Evolutionary conservation across 2,888 invertebrate genomes (phyloP), one percentile per base, ranked within the genome.

Genomic region (Drosophila recens): DNA sequence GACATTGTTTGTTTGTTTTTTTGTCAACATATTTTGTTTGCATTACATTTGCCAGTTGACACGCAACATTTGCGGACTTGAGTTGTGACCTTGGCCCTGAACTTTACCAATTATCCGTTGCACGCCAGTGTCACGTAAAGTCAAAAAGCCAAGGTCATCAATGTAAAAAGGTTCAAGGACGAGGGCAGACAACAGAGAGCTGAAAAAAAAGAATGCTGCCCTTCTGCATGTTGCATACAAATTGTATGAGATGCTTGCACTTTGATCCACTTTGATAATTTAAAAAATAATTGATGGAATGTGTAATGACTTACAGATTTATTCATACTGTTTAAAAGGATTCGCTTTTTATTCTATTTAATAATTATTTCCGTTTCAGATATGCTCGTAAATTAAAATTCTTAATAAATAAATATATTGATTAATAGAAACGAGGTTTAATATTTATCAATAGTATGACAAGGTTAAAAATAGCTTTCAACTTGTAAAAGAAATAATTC

Each of bases 41-140:
- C 34, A 11, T 57, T 58, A 23, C 20, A 34, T 61, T 61, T 51
- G 69, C 30, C 49, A 54, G 23, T 52, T 63, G 27, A 49, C 75
- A 79, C 70, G 79, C 76, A 75, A 79, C 66, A 66, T 79, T 79
- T 61, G 69, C 10, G 42, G 33, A 11, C 42, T 38, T 57, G 8
- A 62, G 42, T 53, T 53, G 27, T 52, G 58, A 66, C 75, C 75
- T 79, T 76, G 76, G 40, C 76, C 75, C 15, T 79, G 76, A 79
- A 63, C 66, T 76, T 79, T 66, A 33, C 46, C 76, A 76, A 79
- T 75, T 76, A 75, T 13, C 52, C 65, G 70, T 69, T 59, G 62
- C 70, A 69, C 62, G 80, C 27, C 57, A 51, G 15, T 52, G 58
- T 38, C 52, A 17, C 36, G 48, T 63, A 49, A 27, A 15, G 34